Evolutionary conservation across 2,797 vertebrate genomes (phyloP).

Genomic region (Tenualosa ilisha): DNA sequence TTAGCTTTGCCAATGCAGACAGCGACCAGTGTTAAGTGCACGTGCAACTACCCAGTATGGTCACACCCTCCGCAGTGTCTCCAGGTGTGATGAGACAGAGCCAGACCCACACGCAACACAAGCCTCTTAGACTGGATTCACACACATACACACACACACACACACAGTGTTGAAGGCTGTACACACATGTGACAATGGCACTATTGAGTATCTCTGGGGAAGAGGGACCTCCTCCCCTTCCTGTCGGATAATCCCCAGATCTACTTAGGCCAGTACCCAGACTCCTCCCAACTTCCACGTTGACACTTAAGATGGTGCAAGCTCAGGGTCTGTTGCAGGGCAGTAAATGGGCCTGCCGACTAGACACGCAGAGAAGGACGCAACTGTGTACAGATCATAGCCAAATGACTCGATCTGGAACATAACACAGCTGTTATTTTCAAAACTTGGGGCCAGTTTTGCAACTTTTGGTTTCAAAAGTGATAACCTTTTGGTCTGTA

Average conservation of each 20-base stretch:
- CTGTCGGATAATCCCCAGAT: conserved; percentile 61
- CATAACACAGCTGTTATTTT: background rate
- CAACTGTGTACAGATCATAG: background rate
- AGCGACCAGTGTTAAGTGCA: background rate
- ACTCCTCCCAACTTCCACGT: conserved; percentile 10
- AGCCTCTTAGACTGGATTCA: background rate
- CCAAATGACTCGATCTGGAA: too few species aligned
- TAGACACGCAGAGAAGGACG: background rate
- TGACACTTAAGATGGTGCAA: background rate
- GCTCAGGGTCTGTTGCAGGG: background rate
- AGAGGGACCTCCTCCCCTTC: background rate
- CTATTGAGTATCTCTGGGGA: background rate
- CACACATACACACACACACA: conserved; percentile 17
- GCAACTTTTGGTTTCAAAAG: background rate
- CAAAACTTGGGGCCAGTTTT: background rate
- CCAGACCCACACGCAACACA: background rate
- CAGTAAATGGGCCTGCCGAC: background rate
- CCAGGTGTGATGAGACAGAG: background rate
- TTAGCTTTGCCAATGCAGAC: background rate
- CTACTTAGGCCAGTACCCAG: conserved; percentile 61
- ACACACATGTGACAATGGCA: conserved; percentile 53
- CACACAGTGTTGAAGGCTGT: background rate
- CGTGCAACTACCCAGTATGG: background rate
- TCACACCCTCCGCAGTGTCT: background rate
- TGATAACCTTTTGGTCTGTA: background rate